Evolutionary conservation across 2,888 invertebrate species (phyloP), one percentile per base, ranked within the genome.

Genomic region (Schizaphis graminum): DNA sequence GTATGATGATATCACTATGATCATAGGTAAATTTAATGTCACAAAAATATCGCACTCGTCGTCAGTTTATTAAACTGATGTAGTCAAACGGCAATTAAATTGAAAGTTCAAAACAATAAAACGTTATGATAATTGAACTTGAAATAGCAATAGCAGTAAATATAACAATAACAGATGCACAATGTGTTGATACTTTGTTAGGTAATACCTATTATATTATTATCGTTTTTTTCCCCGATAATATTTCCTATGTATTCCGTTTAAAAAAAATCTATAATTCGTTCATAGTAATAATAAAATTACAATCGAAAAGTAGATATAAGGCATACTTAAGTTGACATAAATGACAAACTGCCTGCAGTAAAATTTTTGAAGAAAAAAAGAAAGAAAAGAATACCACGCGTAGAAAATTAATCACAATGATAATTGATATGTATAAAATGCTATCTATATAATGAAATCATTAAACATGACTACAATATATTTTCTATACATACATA

Each of bases 381-480:
- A 77, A 21, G n/a, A 41, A 77, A 77, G 35, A 77, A 77, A 77
- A 77, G 7, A 77, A 77, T 53, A 56, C 41, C 7, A 28, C 5
- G 35, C 28, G 61, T 44, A 56, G 89, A 41, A 89, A 89, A 89
- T 61, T 21, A 47, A 89, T 61, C 89, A 16, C 7, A 89, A 61
- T 24, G 61, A 57, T 57, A 77, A 35, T 77, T 77, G 77, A 77
- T 77, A 77, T 35, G 35, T 35, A 16, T 35, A 35, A 35, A 35
- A 24, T 21, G 77, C 77, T 77, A 35, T 35, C 35, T 77, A 89
- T 57, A 89, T 89, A 13, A 89, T 61, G 10, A 77, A 77, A 77
- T 41, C 77, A 77, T 77, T 77, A 77, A 77, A 77, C 77, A 35
- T 35, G 35, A 77, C 77, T 77, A 77, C 77, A 77, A 21, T 77